A percentile compares a stretch with the other conserved stretches of the same genome.
Evolutionary conservation across 2,797 vertebrate genomes (phyloP).

Genomic region (Babyrousa celebensis): DNA sequence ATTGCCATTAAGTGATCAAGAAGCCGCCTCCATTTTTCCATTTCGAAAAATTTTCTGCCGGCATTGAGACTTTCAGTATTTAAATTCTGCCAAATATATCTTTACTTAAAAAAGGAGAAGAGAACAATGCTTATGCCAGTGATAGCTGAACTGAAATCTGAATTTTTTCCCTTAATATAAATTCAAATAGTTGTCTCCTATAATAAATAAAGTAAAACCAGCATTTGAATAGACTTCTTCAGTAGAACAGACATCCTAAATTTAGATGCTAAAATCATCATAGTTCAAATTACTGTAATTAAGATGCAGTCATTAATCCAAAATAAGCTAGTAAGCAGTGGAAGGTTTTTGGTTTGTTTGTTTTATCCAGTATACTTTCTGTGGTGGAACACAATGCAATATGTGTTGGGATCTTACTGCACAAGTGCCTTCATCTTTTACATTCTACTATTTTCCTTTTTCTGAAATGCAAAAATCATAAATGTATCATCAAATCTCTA

Average conservation of each 20-base stretch:
- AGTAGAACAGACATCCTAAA: background rate
- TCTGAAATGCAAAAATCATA: conserved; percentile 74
- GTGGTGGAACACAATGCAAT: background rate
- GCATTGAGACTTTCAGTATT: conserved; percentile 40
- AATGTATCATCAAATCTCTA: conserved; percentile 74
- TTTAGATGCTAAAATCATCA: conserved; percentile 57
- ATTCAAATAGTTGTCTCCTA: conserved; percentile 57
- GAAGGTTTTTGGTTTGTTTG: background rate
- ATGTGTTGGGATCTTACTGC: conserved; percentile 21
- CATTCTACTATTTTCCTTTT: conserved; percentile 41
- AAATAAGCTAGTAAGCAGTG: conserved; percentile 15
- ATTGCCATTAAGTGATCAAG: conserved; percentile 43
- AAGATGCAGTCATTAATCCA: conserved; percentile 52
- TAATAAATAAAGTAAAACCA: conserved; percentile 70
- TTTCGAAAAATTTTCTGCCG: conserved; percentile 59
- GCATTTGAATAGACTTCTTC: conserved; percentile 55
- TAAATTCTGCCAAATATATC: conserved; percentile 62
- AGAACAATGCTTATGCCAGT: background rate
- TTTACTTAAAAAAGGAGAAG: conserved; percentile 56
- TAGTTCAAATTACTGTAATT: conserved; percentile 72
- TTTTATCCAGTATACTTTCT: conserved; percentile 30
- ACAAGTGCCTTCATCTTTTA: conserved; percentile 19
- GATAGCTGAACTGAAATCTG: conserved; percentile 46
- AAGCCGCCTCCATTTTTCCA: background rate
- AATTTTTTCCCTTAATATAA: conserved; percentile 63